Base-by-base conservation (phyloP, 1,140 invertebrate species). In the Drosophila carrolli region DNA sequence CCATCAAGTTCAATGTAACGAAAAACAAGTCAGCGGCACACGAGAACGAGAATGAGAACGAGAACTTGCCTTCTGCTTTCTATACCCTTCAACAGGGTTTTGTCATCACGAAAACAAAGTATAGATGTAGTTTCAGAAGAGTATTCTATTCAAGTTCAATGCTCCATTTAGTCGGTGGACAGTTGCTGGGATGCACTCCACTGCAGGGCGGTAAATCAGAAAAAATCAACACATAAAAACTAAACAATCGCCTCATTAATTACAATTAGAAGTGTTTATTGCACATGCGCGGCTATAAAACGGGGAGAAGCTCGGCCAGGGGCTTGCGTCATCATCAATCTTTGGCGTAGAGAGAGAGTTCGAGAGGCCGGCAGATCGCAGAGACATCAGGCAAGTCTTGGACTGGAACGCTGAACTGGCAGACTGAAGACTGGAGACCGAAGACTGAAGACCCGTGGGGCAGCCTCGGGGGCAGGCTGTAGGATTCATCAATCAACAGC, bases 181-280 rank as follows among this genome's bases (percentile, higher is more conserved):
- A 73, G 44, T 61, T 58, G 48, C 70, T 47, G 72, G 44, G 35
- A 32, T 16, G 57, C 61, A 70, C 48, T 41, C 51, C 41, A 47
- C 43, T 37, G 59, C 43, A 58, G 51, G 59, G 70, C 67, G 70
- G 59, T 88, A 89, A 88, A 88, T 86, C 72, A 88, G 72, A 84
- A 89, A 89, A 89, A 89, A 89, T 89, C 84, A 89, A 89, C 84
- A 89, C 70, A 90, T 85, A 84, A 90, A 86, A 90, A 75, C 75
- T 74, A 90, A 90, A 90, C 86, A 90, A 90, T 86, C 76, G 86
- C 82, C 82, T 90, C 88, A 90, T 90, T 88, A 90, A 86, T 90
- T 90, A 90, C 86, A 82, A 90, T 90, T 90, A 90, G 86, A 89
- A 89, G 84, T 89, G 84, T 89, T 89, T 89, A 89, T 89, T 89